phyloP scores from a whole-genome alignment of 1,140 invertebrate species.

The Augochlora pura region DNA sequence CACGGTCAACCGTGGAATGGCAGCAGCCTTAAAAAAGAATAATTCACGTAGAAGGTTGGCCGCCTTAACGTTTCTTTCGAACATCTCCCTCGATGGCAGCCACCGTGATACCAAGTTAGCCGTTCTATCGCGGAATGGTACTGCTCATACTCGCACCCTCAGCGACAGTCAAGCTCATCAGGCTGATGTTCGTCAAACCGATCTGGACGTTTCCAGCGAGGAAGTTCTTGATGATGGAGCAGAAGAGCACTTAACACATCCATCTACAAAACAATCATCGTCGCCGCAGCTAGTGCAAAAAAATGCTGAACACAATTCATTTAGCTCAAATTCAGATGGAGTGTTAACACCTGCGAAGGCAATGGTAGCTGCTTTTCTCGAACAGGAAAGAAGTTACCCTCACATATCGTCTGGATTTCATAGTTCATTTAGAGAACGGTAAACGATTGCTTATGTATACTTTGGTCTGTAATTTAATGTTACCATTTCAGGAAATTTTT shows the following conservation, averaged over 20 bases:
- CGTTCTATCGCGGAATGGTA: conserved; percentile 79
- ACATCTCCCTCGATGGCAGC: conserved; percentile 96
- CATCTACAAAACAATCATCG: conserved; percentile 29
- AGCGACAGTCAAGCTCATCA: conserved; percentile 60
- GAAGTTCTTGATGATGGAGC: conserved; percentile 54
- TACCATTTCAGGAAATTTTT: neutral
- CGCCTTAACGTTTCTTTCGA: conserved; percentile 94
- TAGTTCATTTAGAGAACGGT: conserved; percentile 84
- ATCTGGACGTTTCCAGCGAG: conserved; percentile 60
- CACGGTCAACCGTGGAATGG: conserved; percentile 76
- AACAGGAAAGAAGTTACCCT: conserved; percentile 72
- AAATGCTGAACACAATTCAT: conserved; percentile 80
- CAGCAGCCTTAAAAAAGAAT: conserved; percentile 81
- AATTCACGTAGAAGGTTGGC: conserved; percentile 88
- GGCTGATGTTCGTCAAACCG: conserved; percentile 28
- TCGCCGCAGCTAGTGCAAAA: conserved; percentile 54
- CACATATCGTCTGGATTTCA: conserved; percentile 72
- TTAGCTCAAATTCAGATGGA: conserved; percentile 86
- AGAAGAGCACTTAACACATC: conserved; percentile 39
- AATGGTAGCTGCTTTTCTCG: conserved; percentile 61
- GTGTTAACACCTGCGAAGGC: conserved; percentile 80
- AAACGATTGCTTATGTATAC: conserved; percentile 42
- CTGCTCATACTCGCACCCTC: conserved; percentile 68
- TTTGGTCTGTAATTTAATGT: neutral
- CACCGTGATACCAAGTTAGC: conserved; percentile 91